Evolutionary conservation across 2,113 vertebrate genomes (phyloP).

Genomic region (Ictalurus furcatus): DNA sequence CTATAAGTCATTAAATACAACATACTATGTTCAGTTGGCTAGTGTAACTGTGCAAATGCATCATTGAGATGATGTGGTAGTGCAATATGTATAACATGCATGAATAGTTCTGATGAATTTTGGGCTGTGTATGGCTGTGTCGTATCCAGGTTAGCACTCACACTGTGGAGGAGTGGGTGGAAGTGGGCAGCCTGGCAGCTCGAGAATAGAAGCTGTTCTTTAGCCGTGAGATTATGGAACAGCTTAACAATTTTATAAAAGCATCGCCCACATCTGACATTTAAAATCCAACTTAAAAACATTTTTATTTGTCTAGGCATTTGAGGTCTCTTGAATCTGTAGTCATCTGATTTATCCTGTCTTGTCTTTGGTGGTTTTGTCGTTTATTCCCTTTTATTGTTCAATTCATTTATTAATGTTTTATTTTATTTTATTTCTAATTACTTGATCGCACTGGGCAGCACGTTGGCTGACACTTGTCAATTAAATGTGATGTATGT

Average conservation of each 20-base stretch:
- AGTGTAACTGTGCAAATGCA: background rate
- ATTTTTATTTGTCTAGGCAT: background rate
- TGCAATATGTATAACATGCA: background rate
- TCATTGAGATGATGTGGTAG: background rate
- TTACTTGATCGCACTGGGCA: background rate
- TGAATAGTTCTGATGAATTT: background rate
- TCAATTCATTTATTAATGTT: background rate
- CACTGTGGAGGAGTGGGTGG: conserved; percentile 21
- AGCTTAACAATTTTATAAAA: background rate
- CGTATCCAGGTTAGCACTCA: background rate
- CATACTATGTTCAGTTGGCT: background rate
- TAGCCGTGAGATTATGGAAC: conserved; percentile 1
- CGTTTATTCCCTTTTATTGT: background rate
- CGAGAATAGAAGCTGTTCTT: background rate
- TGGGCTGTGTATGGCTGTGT: background rate
- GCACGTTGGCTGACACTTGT: background rate
- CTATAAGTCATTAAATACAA: background rate
- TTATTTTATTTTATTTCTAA: background rate
- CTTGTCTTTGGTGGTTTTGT: background rate
- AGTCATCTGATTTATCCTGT: background rate
- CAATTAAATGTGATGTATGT: background rate
- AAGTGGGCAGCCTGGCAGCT: background rate
- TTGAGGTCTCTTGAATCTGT: background rate
- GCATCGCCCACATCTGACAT: background rate
- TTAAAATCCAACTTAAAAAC: background rate